Base-by-base conservation (phyloP, 1,140 invertebrate genomes). In the Brachystomella parvula region DNA sequence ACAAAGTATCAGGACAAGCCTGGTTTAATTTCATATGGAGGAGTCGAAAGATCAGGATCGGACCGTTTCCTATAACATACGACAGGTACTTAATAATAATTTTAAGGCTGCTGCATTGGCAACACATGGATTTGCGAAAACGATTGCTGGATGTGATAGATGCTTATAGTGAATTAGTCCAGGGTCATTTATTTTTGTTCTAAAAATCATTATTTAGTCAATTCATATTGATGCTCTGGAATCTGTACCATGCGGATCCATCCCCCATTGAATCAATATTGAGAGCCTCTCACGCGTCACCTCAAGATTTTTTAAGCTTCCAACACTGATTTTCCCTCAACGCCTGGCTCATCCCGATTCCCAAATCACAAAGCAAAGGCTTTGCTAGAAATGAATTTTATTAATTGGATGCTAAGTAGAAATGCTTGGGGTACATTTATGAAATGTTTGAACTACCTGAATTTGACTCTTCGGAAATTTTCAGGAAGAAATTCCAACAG, bases 401-500 rank as follows among this genome's bases (percentile, higher is more conserved):
- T n/a, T n/a, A n/a, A n/a, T n/a, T n/a, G n/a, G n/a, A n/a, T n/a
- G n/a, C n/a, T n/a, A n/a, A n/a, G n/a, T n/a, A n/a, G n/a, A n/a
- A n/a, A n/a, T n/a, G n/a, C 6, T 19, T 44, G 19, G 39, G 39
- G 19, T 9, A 19, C 19, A 44, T 44, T 19, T 19, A 19, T 44
- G 39, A 44, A 6, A 44, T 9, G 9, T 3, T 39, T 39, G 35
- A 39, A 9, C 6, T 19, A 39, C 19, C 19, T 39, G 35, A 39
- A 39, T 53, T 53, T 12, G 29, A 59, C 12, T 59, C 24, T 59
- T 59, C 24, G n/a, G n/a, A n/a, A n/a, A n/a, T 53, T 19, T 9
- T 32, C 32, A 71, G 69, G 69, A 71, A 33, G 72, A 73, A 30
- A 71, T 73, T 47, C 72, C 72, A 30, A 31, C 66, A n/a, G 72